These are phyloP conservation scores for Neodiprion pinetum DNA, from an alignment of 1,140 invertebrate species.

Conservation along the genomic window DNA sequence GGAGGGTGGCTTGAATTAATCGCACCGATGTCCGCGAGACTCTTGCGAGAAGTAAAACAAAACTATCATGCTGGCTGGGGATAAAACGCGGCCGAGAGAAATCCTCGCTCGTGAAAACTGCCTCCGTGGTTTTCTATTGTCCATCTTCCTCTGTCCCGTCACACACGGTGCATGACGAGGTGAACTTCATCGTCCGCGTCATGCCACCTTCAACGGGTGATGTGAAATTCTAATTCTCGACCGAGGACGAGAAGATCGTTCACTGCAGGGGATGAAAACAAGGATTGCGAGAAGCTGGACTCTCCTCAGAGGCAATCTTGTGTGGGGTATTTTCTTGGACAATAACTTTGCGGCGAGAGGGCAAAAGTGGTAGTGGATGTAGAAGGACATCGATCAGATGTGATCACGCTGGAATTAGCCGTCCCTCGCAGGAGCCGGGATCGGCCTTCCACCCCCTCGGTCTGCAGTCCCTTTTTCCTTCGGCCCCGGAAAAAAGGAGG, in stretches of 20 bases:
- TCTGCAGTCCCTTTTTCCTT: neutral
- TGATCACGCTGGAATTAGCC: conserved; percentile 59
- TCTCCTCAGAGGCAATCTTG: no score
- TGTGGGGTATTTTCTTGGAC: conserved; percentile 28
- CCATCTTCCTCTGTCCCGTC: no score
- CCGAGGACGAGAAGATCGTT: no score
- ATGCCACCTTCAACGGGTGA: no score
- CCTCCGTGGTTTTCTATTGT: neutral
- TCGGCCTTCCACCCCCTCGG: conserved; percentile 21
- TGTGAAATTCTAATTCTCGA: no score
- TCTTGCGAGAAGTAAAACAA: conserved; percentile 54
- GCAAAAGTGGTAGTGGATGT: conserved; percentile 24
- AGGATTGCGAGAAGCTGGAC: no score
- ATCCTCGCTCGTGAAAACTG: neutral
- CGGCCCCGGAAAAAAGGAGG: neutral
- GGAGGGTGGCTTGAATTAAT: conserved; percentile 37
- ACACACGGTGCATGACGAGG: neutral
- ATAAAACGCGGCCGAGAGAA: neutral
- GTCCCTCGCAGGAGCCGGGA: conserved; percentile 55
- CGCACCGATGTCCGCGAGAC: conserved; percentile 41
- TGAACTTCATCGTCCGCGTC: no score
- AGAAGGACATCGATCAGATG: conserved; percentile 58
- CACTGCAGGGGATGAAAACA: no score
- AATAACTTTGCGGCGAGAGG: conserved; percentile 48
- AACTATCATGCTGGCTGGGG: conserved; percentile 61